Percentiles rank a stretch among this genome's conserved stretches.
Conservation (phyloP, 2,113 vertebrate genomes). For the Alexandromys fortis region DNA sequence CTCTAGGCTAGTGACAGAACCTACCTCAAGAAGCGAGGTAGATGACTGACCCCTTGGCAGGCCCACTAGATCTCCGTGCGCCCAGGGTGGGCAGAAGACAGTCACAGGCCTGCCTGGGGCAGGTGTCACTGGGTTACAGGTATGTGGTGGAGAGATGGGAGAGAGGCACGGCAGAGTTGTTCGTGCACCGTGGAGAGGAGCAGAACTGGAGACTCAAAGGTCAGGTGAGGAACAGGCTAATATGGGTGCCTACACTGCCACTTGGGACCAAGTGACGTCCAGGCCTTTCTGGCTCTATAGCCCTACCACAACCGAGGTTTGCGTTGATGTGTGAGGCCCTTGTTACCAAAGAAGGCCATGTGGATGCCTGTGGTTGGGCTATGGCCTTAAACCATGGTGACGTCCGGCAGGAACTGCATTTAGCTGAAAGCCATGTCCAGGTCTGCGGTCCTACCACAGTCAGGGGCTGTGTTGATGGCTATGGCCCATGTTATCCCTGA, state of each 20-base stretch:
- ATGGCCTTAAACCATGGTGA: background rate
- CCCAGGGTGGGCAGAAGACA: background rate
- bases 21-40: background rate
- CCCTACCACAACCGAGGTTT: background rate
- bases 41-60: background rate
- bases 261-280: background rate
- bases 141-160: background rate
- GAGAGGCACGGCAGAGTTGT: background rate
- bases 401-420: background rate
- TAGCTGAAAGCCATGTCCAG: background rate
- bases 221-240: background rate
- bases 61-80: background rate
- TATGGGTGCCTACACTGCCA: background rate
- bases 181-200: too few species aligned
- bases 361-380: background rate
- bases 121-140: background rate
- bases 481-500: background rate
- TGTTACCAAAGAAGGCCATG: background rate
- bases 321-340: background rate
- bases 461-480: background rate
- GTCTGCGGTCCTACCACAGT: background rate
- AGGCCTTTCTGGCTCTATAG: background rate
- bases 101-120: too few species aligned
- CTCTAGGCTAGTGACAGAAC: too few species aligned
- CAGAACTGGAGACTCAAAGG: background rate